Base-by-base conservation (phyloP, 2,113 vertebrate species). In the Myrmecobius fasciatus region DNA sequence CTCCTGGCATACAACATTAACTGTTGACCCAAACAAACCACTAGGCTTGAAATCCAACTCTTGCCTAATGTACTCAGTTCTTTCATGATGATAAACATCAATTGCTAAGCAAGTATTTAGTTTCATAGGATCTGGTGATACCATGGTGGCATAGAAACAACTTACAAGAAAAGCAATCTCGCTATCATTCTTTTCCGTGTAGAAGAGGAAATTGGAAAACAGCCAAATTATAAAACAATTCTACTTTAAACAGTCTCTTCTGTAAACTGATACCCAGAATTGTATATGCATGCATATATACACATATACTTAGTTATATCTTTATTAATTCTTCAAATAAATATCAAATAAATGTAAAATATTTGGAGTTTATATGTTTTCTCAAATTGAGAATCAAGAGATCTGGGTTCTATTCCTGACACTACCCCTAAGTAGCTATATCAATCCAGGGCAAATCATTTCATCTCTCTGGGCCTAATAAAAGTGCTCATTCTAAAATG, bases 251-350 rank as follows among this genome's bases (percentile, higher is more conserved):
- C 89, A 95, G 89, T 52, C 89, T 92, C 9, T 51, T 88, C n/a
- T 91, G 31, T 31, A 92, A 95, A 91, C 22, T 24, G 91, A 49
- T 92, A 94, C 53, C 31, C 31, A 89, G 4, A 43, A 43, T 17
- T 83, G 20, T 83, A 24, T 36, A 43, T 83, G 67, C 8, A 83
- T 88, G 91, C 56, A 48, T 91, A 91, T 51, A 60, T 56, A 91
- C 48, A 52, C 67, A 88, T 53, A 89, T 7, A 93, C 67, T 51
- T 92, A 25, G 24, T 91, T 53, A 89, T 54, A 31, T 48, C 5
- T 4, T 94, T 90, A 56, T 25, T 97, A 96, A 91, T 94, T 94
- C 60, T 28, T 92, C 89, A 93, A 52, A 49, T 48, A 94, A 88
- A 83, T 90, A 52, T 1, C 92, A 25, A 94, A 60, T 46, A 88